Conservation (phyloP, 2,113 vertebrate species). For the Hystrix brachyura region DNA sequence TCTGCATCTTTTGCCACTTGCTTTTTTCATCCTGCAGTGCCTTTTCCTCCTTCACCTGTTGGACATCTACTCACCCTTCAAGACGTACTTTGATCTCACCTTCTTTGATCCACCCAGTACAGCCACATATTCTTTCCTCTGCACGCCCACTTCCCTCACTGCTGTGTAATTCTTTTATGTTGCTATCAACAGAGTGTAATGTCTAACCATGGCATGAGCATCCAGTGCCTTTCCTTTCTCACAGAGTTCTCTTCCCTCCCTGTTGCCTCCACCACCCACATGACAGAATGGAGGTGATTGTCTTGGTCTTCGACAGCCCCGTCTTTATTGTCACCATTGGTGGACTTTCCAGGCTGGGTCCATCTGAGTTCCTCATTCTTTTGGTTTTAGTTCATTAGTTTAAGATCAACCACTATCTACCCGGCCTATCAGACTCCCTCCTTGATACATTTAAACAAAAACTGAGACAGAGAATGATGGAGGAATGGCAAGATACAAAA, state of each 20-base stretch:
- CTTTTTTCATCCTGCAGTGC: not conserved
- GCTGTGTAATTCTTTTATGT: not conserved
- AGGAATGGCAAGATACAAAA: not conserved
- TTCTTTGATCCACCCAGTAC: not conserved
- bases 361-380: not conserved
- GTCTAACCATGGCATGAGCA: not conserved
- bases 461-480: not conserved
- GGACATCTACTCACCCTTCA: not conserved
- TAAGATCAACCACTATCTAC: not conserved
- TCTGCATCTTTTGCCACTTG: not conserved
- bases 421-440: not conserved
- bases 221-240: not conserved
- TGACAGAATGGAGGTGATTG: not conserved
- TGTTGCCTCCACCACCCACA: not conserved
- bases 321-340: not conserved
- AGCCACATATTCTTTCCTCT: not conserved
- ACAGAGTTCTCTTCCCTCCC: not conserved
- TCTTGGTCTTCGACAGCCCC: not conserved
- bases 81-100: not conserved
- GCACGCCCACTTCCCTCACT: too few species aligned
- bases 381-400: constrained; percentile 9
- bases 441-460: not conserved
- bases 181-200: not conserved
- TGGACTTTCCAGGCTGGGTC: not conserved
- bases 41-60: not conserved